Evolutionary conservation across 2,888 invertebrate species (phyloP), one percentile per base, ranked within the genome.

Genomic region (Lycia hirtaria): DNA sequence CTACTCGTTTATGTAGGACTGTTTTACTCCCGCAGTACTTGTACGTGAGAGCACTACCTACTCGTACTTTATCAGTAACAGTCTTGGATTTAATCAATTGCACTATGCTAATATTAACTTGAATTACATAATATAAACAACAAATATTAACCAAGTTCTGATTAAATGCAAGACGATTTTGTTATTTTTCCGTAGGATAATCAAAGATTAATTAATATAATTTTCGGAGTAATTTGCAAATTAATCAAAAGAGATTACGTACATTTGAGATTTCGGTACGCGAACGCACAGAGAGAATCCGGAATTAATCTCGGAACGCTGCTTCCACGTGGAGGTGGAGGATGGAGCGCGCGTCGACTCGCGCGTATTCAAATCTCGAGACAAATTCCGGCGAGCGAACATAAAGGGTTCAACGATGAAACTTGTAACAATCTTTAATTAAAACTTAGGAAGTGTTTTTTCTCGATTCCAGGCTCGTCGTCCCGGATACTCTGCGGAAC

Each of bases 271-370:
- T 56, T 64, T 62, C 55, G 63, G 54, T 64, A 63, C 64, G 43
- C 50, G 50, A 55, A 53, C 53, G 68, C 56, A 68, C 68, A 67
- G 55, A 69, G 59, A 49, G 71, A 71, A 75, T 76, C 70, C 64
- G 47, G 68, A 76, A 80, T 80, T 73, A 75, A 78, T 75, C 72
- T 72, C 47, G 57, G 62, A 57, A 60, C 71, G 69, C 76, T 72
- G 62, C 62, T 62, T 56, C 61, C 37, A 52, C n/a, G n/a, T n/a
- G n/a, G n/a, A n/a, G n/a, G n/a, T n/a, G n/a, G n/a, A n/a, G n/a
- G n/a, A n/a, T n/a, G 12, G 62, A 51, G 62, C 50, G 50, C 61
- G 26, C 12, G 22, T 24, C 14, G 3, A 24, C 24, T 15, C 10
- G 26, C 10, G 26, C 26, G 26, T 66, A 65, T 67, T 71, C 63